A percentile compares a stretch with the other conserved stretches of the same genome.
phyloP scores from a whole-genome alignment of 1,140 invertebrate genomes.

The Drosophila neocordata region DNA sequence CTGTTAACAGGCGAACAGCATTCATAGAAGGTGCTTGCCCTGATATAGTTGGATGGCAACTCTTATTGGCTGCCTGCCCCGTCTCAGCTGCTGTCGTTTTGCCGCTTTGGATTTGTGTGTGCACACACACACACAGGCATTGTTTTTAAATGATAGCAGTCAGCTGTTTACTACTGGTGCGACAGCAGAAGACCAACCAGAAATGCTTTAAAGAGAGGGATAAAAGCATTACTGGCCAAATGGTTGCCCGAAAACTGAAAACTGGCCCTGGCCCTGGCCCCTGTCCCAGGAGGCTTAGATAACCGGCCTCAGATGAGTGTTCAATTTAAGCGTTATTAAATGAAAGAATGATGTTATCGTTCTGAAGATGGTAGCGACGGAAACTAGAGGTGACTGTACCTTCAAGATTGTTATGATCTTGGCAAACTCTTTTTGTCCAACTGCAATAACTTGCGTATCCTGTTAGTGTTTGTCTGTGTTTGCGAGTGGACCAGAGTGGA shows the following conservation, averaged over 20 bases:
- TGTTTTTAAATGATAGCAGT: conserved; percentile 72
- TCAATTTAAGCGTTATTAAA: not conserved
- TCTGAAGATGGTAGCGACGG: not conserved
- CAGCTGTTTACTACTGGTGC: conserved; percentile 77
- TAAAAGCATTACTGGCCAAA: conserved; percentile 67
- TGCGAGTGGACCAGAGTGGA: conserved; percentile 21
- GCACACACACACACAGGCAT: conserved; percentile 35
- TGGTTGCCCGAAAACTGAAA: conserved; percentile 50
- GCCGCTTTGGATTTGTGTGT: conserved; percentile 40
- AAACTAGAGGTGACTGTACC: not conserved
- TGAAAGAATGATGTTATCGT: not conserved
- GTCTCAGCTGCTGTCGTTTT: conserved; percentile 54
- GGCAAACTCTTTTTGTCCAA: not conserved
- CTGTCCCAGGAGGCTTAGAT: not conserved
- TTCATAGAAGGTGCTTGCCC: conserved; percentile 53
- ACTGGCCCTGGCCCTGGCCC: no score
- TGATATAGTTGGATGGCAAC: conserved; percentile 82
- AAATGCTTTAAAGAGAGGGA: conserved; percentile 75
- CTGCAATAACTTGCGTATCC: conserved; percentile 6
- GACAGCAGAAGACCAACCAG: conserved; percentile 73
- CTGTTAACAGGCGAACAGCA: conserved; percentile 71
- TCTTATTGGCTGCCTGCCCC: conserved; percentile 78
- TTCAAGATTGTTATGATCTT: not conserved
- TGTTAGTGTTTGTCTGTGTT: not conserved
- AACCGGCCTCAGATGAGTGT: not conserved